phyloP scores from a whole-genome alignment of 2,888 invertebrate species.

The Torymus auratus region DNA sequence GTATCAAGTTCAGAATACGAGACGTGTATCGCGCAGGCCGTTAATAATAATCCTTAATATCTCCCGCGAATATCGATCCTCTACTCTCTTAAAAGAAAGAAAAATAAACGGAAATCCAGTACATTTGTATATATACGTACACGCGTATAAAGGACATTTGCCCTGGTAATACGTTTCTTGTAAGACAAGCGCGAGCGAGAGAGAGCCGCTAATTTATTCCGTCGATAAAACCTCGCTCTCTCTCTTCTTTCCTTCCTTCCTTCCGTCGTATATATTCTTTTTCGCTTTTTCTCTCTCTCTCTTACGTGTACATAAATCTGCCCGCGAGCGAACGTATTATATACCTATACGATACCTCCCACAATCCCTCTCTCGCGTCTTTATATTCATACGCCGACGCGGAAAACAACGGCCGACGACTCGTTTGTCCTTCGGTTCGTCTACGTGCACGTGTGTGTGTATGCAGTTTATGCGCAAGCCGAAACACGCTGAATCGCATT shows the following conservation, averaged over 20 bases:
- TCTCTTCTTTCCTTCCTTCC: background rate
- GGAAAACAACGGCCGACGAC: slow-evolving; percentile 32
- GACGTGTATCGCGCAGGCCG: slow-evolving; percentile 1
- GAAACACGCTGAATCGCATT: slow-evolving; percentile 37
- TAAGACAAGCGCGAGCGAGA: slow-evolving; percentile 45
- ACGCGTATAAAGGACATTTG: slow-evolving; percentile 43
- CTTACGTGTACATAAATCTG: slow-evolving; percentile 41
- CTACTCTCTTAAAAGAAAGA: no score
- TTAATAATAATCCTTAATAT: slow-evolving; percentile 53
- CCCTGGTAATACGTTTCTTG: slow-evolving; percentile 54
- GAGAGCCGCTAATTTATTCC: slow-evolving; percentile 57
- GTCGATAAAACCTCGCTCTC: slow-evolving; percentile 51
- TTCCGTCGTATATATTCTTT: background rate
- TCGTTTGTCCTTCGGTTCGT: slow-evolving; percentile 18
- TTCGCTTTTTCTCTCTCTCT: slow-evolving; percentile 8
- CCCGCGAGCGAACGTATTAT: background rate
- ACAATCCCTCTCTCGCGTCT: slow-evolving; percentile 11
- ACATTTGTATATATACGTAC: background rate
- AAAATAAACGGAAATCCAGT: background rate
- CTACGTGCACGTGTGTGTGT: background rate
- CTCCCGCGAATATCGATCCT: slow-evolving; percentile 37
- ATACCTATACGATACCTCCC: no score
- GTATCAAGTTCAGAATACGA: slow-evolving; percentile 38
- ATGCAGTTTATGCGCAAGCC: background rate
- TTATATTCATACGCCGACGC: slow-evolving; percentile 16